phyloP scores from a whole-genome alignment of 2,113 vertebrate species.

The Saiga tatarica region DNA sequence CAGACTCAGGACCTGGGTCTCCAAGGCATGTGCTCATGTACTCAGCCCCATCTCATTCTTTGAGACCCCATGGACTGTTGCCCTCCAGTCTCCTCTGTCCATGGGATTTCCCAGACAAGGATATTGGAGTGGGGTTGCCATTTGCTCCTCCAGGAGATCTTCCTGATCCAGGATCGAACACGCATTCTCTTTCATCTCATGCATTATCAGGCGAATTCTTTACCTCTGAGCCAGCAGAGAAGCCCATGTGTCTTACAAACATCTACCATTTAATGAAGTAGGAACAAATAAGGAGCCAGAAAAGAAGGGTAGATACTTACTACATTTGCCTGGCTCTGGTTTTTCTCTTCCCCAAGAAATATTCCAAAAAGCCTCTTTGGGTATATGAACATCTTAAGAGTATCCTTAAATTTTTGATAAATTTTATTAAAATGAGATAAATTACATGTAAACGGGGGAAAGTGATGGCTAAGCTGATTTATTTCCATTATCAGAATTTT shows the following conservation, averaged over 20 bases:
- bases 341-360: not conserved
- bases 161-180: not conserved
- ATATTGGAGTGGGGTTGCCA: not conserved
- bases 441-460: not conserved
- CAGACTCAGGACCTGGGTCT: not conserved
- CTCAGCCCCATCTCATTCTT: fast-evolving
- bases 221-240: not conserved
- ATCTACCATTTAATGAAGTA: not conserved
- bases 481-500: not conserved
- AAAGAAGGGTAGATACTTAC: not conserved
- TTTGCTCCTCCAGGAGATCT: not conserved
- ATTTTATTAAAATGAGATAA: not conserved
- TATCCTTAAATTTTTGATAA: not conserved
- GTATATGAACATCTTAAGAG: not conserved
- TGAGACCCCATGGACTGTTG: not conserved
- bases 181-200: not conserved
- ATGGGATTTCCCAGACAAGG: not conserved
- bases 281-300: not conserved
- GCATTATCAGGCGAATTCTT: not conserved
- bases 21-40: not conserved
- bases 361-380: not conserved
- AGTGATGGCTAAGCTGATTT: not conserved
- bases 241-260: not conserved
- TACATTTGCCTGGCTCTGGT: not conserved
- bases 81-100: not conserved